These are phyloP conservation scores for Stramonita haemastoma DNA, from an alignment of 2,888 invertebrate species.

Conservation along the genomic window DNA sequence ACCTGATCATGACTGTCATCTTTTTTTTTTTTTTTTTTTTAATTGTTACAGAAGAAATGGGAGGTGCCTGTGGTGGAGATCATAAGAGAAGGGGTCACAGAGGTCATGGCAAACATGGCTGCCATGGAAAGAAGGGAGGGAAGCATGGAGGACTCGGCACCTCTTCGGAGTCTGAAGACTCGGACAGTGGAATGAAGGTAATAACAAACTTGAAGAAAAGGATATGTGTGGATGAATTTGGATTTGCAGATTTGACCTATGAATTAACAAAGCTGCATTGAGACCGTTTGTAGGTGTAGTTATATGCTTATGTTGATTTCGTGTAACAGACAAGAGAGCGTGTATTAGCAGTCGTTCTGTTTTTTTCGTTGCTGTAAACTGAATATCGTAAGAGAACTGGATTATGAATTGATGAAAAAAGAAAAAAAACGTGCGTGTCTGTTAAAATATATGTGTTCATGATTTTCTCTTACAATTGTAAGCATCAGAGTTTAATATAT, in stretches of 20 bases:
- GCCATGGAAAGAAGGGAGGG: slow-evolving; percentile 4
- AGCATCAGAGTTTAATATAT: too few species aligned
- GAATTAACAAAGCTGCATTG: background rate
- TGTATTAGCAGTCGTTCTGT: too few species aligned
- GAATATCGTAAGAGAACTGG: background rate
- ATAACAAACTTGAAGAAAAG: background rate
- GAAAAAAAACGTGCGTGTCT: too few species aligned
- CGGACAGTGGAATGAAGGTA: slow-evolving; percentile 16
- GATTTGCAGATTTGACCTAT: background rate
- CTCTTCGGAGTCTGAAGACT: slow-evolving; percentile 21
- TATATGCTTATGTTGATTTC: background rate
- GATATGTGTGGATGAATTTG: background rate
- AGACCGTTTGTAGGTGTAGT: background rate
- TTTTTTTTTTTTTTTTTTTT: too few species aligned
- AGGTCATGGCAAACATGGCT: background rate
- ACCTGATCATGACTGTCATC: too few species aligned
- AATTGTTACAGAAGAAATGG: too few species aligned
- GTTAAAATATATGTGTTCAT: too few species aligned
- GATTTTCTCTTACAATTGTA: too few species aligned
- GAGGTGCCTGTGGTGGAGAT: background rate
- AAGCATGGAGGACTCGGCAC: background rate
- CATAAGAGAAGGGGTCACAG: background rate
- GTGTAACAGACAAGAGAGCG: too few species aligned
- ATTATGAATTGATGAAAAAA: too few species aligned
- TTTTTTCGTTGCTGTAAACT: background rate